Percentiles rank a stretch among this genome's conserved stretches.
Evolutionary conservation across 1,140 invertebrate species (phyloP).

Genomic region (Microplitis demolitor): DNA sequence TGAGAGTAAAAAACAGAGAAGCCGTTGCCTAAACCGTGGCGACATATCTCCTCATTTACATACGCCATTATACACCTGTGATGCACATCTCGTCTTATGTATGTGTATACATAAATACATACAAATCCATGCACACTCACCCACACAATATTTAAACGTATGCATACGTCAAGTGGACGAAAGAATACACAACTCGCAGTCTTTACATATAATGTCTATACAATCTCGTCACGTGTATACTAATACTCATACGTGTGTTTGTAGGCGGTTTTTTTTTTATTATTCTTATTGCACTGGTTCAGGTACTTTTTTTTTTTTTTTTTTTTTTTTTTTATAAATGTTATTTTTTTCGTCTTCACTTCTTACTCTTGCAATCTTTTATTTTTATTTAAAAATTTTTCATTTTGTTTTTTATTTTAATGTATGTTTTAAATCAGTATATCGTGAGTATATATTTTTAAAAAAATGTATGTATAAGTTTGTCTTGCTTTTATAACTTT

Average conservation of each 20-base stretch:
- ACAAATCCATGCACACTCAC: slow-evolving; percentile 18
- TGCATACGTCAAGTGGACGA: slow-evolving; percentile 16
- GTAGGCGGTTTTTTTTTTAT: neutral
- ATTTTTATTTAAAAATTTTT: neutral
- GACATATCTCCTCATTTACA: slow-evolving; percentile 43
- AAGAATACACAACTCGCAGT: neutral
- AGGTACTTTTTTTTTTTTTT: neutral
- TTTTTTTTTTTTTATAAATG: neutral
- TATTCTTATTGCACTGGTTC: neutral
- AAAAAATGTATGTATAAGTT: neutral
- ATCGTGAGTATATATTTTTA: too few species aligned
- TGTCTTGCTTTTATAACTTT: neutral
- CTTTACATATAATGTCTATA: slow-evolving; percentile 2
- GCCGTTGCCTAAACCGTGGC: slow-evolving; percentile 44
- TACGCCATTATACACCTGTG: slow-evolving; percentile 37
- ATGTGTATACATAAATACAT: neutral
- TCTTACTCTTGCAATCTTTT: neutral
- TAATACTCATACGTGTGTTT: slow-evolving; percentile 4
- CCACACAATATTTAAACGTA: slow-evolving; percentile 18
- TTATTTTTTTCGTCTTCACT: neutral
- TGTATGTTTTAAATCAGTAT: too few species aligned
- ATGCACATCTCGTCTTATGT: too few species aligned
- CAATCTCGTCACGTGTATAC: slow-evolving; percentile 8
- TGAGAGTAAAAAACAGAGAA: slow-evolving; percentile 16
- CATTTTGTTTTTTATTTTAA: too few species aligned